A percentile compares a stretch with the other conserved stretches of the same genome.
phyloP scores from a whole-genome alignment of 2,113 vertebrate species.

The Chunga burmeisteri region DNA sequence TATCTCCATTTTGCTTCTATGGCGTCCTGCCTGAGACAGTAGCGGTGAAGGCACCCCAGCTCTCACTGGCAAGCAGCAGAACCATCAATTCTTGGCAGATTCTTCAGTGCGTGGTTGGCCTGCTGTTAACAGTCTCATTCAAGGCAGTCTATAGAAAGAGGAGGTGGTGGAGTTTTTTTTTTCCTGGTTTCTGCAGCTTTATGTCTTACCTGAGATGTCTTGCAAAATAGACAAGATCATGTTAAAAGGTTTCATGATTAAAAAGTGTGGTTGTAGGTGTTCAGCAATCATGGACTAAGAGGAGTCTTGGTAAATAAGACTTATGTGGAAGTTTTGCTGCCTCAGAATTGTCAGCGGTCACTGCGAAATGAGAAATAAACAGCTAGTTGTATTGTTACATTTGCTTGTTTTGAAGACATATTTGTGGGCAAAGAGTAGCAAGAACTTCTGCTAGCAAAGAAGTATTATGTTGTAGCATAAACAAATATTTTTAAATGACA shows the following conservation, averaged over 20 bases:
- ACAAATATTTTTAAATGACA: neutral
- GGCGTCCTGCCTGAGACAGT: neutral
- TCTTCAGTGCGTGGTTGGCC: accelerated
- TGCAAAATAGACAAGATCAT: neutral
- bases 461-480: neutral
- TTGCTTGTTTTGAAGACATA: neutral
- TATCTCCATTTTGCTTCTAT: neutral
- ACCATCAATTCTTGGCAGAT: neutral
- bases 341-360: neutral
- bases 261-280: neutral
- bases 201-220: neutral
- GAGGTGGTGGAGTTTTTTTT: neutral
- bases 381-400: neutral
- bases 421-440: neutral
- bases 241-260: neutral
- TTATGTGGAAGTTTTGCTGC: neutral
- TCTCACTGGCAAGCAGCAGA: accelerated
- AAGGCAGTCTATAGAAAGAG: neutral
- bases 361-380: neutral
- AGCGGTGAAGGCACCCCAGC: neutral
- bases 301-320: neutral
- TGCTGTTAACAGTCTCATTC: neutral
- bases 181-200: neutral
- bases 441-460: neutral
- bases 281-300: accelerated